Conservation (phyloP, 2,113 vertebrate species). For the Tragulus kanchil region DNA sequence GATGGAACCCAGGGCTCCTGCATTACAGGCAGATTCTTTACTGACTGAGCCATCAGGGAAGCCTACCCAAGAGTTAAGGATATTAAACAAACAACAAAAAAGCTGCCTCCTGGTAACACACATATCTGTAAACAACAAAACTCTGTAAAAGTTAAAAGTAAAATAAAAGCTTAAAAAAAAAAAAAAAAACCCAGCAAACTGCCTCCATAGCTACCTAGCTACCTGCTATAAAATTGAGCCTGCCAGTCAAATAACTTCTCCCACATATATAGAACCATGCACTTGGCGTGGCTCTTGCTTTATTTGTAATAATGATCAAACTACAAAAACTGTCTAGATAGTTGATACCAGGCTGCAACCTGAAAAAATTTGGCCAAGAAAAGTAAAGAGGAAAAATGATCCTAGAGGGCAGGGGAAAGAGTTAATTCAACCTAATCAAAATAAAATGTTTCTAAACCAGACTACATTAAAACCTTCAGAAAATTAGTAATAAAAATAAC, state of each 20-base stretch:
- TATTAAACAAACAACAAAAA: background rate
- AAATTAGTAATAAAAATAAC: background rate
- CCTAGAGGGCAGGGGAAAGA: background rate
- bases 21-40: too few relatives aligned
- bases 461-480: background rate
- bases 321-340: background rate
- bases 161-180: background rate
- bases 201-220: background rate
- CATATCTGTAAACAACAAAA: too few relatives aligned
- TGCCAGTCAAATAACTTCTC: background rate
- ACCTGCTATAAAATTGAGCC: background rate
- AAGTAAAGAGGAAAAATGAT: background rate
- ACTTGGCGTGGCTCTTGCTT: background rate
- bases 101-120: too few relatives aligned
- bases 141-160: too few relatives aligned
- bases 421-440: background rate
- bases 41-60: too few relatives aligned
- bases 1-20: too few relatives aligned
- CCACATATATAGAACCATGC: background rate
- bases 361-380: background rate
- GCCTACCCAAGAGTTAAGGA: background rate
- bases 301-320: background rate
- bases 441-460: background rate
- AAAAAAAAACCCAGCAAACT: background rate
- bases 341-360: background rate